These are phyloP conservation scores for Lasioglossum zephyrum DNA, from an alignment of 2,888 invertebrate species.

Conservation along the genomic window DNA sequence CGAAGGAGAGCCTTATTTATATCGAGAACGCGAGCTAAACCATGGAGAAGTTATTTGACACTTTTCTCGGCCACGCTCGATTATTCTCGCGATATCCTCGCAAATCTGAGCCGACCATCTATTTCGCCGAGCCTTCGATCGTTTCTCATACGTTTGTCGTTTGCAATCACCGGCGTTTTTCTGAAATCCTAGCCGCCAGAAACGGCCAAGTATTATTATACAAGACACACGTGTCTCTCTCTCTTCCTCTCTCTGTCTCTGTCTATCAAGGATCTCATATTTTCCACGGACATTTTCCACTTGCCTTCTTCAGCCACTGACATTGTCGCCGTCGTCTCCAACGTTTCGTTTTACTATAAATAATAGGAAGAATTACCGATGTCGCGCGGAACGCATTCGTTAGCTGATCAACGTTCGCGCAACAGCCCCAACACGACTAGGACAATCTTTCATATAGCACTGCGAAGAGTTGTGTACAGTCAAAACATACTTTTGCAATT, in stretches of 20 bases:
- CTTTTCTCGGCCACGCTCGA: constrained; percentile 24
- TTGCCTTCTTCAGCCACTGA: not conserved
- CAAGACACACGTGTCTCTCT: not conserved
- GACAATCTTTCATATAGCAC: not conserved
- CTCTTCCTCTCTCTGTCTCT: not conserved
- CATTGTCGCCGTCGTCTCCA: not conserved
- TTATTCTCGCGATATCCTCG: constrained; percentile 36
- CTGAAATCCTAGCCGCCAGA: constrained; percentile 32
- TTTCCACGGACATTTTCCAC: constrained; percentile 2
- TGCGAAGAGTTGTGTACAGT: not conserved
- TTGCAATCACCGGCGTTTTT: constrained; percentile 15
- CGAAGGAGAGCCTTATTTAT: constrained; percentile 49
- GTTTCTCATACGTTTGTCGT: constrained; percentile 33
- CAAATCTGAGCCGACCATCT: constrained; percentile 29
- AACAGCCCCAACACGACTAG: not conserved
- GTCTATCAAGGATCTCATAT: constrained; percentile 1
- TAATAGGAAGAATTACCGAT: not conserved
- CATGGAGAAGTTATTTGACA: constrained; percentile 52
- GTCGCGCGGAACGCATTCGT: not conserved
- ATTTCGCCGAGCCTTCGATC: constrained; percentile 16
- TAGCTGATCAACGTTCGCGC: not conserved
- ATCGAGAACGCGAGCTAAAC: constrained; percentile 40
- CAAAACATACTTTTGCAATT: not conserved
- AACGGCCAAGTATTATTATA: not conserved
- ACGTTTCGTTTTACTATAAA: not conserved